Percentiles rank a stretch among this genome's conserved stretches.
Evolutionary conservation across 2,797 vertebrate genomes (phyloP).

Genomic region (Adrianichthys oophorus): DNA sequence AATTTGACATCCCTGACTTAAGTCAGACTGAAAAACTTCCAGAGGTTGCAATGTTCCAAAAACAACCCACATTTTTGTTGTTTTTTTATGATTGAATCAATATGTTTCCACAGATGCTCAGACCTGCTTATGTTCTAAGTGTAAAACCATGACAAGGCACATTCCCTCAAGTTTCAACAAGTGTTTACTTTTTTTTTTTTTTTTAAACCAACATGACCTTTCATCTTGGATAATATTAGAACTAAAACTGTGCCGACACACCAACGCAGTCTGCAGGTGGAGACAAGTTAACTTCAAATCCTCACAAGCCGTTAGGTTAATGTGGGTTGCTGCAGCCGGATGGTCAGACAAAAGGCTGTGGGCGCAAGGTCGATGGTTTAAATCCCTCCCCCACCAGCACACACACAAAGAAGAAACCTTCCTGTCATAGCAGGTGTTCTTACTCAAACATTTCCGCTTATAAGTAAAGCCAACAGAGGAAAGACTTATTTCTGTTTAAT

Average conservation of each 20-base stretch:
- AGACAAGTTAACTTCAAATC: background rate
- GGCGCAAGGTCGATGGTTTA: conserved; percentile 21
- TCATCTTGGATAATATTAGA: background rate
- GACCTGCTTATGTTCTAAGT: no score
- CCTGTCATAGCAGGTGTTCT: conserved; percentile 17
- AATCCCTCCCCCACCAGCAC: conserved; percentile 10
- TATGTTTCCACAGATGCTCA: no score
- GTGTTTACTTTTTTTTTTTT: no score
- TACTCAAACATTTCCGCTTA: conserved; percentile 25
- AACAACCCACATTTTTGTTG: no score
- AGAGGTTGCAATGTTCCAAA: no score
- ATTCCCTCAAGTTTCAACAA: background rate
- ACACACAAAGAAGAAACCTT: conserved; percentile 37
- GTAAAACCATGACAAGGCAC: background rate
- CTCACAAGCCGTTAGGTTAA: background rate
- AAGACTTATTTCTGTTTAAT: background rate
- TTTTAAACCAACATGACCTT: background rate
- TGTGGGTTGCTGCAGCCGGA: background rate
- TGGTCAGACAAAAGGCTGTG: conserved; percentile 31
- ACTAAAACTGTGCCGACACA: background rate
- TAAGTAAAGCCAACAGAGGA: conserved; percentile 5
- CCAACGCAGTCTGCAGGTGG: background rate
- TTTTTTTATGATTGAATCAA: no score
- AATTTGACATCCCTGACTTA: no score
- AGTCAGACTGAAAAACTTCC: no score